phyloP scores from a whole-genome alignment of 2,797 vertebrate species.

The Gobionotothen gibberifrons region DNA sequence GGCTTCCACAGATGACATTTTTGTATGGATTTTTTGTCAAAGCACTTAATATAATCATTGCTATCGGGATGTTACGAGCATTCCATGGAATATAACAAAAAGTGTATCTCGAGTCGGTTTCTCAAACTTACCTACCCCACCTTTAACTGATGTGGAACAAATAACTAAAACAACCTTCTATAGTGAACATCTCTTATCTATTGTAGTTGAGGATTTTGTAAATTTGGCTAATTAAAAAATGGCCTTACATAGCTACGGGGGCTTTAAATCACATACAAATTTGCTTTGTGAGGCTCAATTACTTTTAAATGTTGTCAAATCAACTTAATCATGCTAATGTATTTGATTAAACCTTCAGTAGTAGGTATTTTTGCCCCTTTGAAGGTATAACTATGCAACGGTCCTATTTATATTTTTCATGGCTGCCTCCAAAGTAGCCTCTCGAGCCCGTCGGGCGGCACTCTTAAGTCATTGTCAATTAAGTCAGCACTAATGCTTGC shows the following conservation, averaged over 20 bases:
- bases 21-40: too few relatives aligned
- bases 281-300: background rate
- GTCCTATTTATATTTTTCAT: constrained; percentile 22
- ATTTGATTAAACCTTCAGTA: too few relatives aligned
- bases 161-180: background rate
- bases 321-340: too few relatives aligned
- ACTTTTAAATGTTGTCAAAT: too few relatives aligned
- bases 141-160: background rate
- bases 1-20: too few relatives aligned
- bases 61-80: too few relatives aligned
- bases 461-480: constrained; percentile 60
- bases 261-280: background rate
- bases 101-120: too few relatives aligned
- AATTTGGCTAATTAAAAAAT: background rate
- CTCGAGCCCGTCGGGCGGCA: constrained; percentile 35
- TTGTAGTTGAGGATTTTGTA: background rate
- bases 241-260: too few relatives aligned
- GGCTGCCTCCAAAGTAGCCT: constrained; percentile 31
- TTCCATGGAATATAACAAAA: too few relatives aligned
- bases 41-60: too few relatives aligned
- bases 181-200: too few relatives aligned
- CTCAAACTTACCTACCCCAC: too few relatives aligned
- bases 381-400: background rate
- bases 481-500: constrained; percentile 43
- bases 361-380: background rate